Percentiles rank a stretch among this genome's conserved stretches.
These are phyloP conservation scores for Sarcophaga variegata DNA, from an alignment of 2,888 invertebrate genomes.

Conservation along the genomic window DNA sequence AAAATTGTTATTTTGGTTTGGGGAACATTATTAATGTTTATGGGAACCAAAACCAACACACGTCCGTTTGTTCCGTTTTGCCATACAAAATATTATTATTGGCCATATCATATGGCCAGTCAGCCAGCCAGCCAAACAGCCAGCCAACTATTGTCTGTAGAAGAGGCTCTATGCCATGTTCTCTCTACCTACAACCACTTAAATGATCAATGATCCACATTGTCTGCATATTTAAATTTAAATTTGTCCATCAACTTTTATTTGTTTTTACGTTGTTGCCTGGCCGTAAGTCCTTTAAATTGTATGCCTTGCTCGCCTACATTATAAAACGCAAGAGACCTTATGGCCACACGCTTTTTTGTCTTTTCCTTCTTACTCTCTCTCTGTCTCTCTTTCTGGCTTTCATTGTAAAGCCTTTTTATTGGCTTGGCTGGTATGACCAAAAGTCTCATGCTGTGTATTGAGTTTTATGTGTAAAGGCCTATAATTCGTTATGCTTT, in stretches of 20 bases:
- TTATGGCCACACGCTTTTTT: neutral
- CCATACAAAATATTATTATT: neutral
- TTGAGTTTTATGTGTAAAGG: conserved; percentile 3
- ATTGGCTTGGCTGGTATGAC: conserved; percentile 43
- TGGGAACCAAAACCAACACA: conserved; percentile 54
- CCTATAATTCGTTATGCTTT: too few species aligned
- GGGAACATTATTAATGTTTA: conserved; percentile 58
- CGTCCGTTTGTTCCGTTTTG: conserved; percentile 51
- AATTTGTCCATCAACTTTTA: conserved; percentile 69
- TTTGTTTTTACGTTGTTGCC: conserved; percentile 32
- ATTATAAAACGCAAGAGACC: conserved; percentile 58
- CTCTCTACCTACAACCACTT: conserved; percentile 65
- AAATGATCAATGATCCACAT: conserved; percentile 70
- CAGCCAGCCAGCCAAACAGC: too few species aligned
- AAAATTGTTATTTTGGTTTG: conserved; percentile 52
- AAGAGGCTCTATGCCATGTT: neutral
- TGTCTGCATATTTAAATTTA: conserved; percentile 70
- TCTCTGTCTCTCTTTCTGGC: too few species aligned
- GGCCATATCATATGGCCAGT: neutral
- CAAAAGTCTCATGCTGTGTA: conserved; percentile 55
- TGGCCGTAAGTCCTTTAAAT: neutral
- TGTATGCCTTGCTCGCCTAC: conserved; percentile 61
- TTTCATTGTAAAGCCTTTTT: conserved; percentile 23
- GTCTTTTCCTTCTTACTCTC: too few species aligned
- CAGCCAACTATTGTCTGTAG: too few species aligned